These are phyloP conservation scores for Phycodurus eques DNA, from an alignment of 2,113 vertebrate genomes.

Conservation along the genomic window DNA sequence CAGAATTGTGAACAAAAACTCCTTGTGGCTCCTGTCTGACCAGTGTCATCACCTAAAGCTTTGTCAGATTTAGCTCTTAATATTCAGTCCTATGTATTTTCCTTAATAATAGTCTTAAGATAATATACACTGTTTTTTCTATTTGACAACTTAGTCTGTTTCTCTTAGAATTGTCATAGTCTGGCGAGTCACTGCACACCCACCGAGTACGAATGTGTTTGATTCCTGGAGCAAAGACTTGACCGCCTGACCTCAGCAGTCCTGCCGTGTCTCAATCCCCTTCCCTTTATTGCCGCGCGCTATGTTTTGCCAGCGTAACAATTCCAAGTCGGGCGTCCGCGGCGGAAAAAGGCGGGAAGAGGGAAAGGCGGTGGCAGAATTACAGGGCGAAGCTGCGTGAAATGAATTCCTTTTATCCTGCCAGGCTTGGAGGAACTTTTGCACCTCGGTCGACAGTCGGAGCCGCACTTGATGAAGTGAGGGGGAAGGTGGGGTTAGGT, in stretches of 20 bases:
- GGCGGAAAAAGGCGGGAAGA: background rate
- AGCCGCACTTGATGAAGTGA: conserved; percentile 21
- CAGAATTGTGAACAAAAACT: too few species aligned
- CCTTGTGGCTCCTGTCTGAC: too few species aligned
- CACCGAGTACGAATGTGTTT: conserved; percentile 12
- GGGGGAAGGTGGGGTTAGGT: background rate
- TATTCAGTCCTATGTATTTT: too few species aligned
- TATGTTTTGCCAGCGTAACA: background rate
- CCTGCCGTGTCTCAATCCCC: conserved; percentile 1
- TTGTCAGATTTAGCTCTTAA: too few species aligned
- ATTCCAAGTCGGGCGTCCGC: background rate
- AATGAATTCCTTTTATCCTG: conserved; percentile 31
- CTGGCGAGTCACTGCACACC: conserved; percentile 10
- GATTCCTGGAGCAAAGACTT: conserved; percentile 9
- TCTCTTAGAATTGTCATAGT: background rate
- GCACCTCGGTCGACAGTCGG: conserved; percentile 4
- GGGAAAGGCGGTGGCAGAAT: conserved; percentile 15
- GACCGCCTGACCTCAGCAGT: conserved; percentile 24
- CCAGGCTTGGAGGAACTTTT: conserved; percentile 28
- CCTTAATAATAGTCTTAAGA: too few species aligned
- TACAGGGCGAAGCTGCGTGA: conserved; percentile 27
- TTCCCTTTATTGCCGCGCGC: background rate
- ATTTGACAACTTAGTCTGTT: background rate
- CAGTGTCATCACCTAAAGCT: too few species aligned
- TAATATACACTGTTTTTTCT: too few species aligned